These are phyloP conservation scores for Naja naja DNA, from an alignment of 2,113 vertebrate genomes.

Conservation along the genomic window DNA sequence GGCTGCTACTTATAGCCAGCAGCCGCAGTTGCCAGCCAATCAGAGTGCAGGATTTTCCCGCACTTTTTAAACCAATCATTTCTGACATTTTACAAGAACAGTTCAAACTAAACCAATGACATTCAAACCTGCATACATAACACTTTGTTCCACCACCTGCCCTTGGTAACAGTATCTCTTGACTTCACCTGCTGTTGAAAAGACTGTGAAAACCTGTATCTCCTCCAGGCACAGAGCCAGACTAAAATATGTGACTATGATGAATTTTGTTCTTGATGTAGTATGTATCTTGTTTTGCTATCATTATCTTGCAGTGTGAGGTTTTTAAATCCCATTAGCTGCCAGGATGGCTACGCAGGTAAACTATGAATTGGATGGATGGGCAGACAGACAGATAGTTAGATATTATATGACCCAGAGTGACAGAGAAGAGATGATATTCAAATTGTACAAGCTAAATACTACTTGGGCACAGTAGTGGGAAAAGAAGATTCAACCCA, in stretches of 20 bases:
- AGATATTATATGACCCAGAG: not conserved
- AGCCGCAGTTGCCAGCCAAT: too few species aligned
- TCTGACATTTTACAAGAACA: too few species aligned
- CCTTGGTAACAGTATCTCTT: not conserved
- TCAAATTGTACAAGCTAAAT: not conserved
- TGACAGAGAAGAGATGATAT: not conserved
- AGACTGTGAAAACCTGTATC: not conserved
- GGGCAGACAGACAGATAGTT: not conserved
- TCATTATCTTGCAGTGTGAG: not conserved
- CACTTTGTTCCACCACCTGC: too few species aligned
- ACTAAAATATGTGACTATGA: not conserved
- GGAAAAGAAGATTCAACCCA: not conserved
- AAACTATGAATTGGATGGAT: not conserved
- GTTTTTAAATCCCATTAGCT: not conserved
- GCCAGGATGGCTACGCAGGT: not conserved
- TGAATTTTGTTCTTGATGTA: not conserved
- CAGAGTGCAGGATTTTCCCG: too few species aligned
- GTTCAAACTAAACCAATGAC: too few species aligned
- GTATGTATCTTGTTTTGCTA: not conserved
- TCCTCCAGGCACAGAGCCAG: not conserved
- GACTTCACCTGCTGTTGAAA: not conserved
- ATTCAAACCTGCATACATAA: too few species aligned
- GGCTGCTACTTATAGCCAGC: too few species aligned
- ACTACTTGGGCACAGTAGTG: not conserved
- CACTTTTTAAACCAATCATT: too few species aligned